Conservation (phyloP, 1,140 invertebrate species). For the Rhopalosiphum padi region DNA sequence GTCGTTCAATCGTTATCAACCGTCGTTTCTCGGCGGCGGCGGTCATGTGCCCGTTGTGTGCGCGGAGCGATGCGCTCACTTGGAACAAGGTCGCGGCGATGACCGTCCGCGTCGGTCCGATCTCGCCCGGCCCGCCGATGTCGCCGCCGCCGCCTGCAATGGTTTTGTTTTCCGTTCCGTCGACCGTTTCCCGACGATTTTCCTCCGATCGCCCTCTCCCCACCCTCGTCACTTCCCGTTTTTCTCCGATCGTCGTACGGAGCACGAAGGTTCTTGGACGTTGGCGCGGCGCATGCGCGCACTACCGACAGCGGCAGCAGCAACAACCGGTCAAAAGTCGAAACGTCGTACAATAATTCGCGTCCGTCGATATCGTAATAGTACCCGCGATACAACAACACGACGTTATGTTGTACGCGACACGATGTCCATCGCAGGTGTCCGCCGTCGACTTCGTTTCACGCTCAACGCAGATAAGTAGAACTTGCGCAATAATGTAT, state of each 20-base stretch:
- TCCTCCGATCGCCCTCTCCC: too few species aligned
- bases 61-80: background rate
- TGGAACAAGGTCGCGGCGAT: background rate
- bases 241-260: background rate
- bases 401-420: background rate
- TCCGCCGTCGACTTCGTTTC: background rate
- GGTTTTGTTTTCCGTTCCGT: background rate
- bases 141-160: too few species aligned
- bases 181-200: too few species aligned
- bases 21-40: background rate
- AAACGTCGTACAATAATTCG: background rate
- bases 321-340: background rate
- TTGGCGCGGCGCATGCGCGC: background rate
- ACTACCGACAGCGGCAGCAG: background rate
- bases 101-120: background rate
- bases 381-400: too few species aligned
- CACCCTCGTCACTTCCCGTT: too few species aligned
- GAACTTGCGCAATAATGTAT: background rate
- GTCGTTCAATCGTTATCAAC: constrained; percentile 35
- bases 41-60: background rate
- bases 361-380: background rate
- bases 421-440: background rate
- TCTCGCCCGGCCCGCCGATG: background rate
- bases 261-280: background rate
- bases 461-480: background rate